Evolutionary conservation across 92 coral and sea anemone species (phyloP), one percentile per base, ranked within the genome.

Genomic region (Umimayanthus chanpuru): DNA sequence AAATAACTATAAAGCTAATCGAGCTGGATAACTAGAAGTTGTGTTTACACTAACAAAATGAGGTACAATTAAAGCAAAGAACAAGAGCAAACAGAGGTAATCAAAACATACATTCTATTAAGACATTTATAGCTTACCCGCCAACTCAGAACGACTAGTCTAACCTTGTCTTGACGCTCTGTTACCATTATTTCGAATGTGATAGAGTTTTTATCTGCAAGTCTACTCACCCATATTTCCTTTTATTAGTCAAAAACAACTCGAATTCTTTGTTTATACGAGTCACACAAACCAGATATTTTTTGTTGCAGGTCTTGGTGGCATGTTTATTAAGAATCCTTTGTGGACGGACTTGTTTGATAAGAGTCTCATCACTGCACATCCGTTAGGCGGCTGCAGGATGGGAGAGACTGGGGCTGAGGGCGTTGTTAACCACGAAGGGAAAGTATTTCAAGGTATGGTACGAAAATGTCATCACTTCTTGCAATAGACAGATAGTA

Each of bases 401-500:
- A 92, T 92, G 94, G 94, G 90, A 1, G 89, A 86, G 53, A 85
- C 90, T 68, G 94, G 92, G 40, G 82, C 61, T 20, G 43, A 82
- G 2, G 94, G 90, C 38, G 94, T 89, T 10, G 90, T 87, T 4
- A 92, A 86, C 67, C 94, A 92, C 76, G 92, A 88, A 43, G 94
- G 94, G n/a, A 92, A 92, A 85, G 94, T 89, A 14, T 89, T 92
- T 73, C 92, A 92, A n/a, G 94, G 94, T 89, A 74, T 20, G 6
- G 68, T 5, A 61, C 68, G 68, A 61, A 61, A 6, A 20, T 23
- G 26, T 21, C 23, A 23, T 61, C 26, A 16, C 25, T 61, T 18
- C 26, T 1, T 61, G 68, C 65, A 56, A 56, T 56, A 6, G 15
- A 61, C 0, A 20, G 68, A 18, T 61, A 18, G 4, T 61, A 16